These are phyloP conservation scores for Galeopterus variegatus DNA, from an alignment of 2,113 vertebrate genomes.

Conservation along the genomic window DNA sequence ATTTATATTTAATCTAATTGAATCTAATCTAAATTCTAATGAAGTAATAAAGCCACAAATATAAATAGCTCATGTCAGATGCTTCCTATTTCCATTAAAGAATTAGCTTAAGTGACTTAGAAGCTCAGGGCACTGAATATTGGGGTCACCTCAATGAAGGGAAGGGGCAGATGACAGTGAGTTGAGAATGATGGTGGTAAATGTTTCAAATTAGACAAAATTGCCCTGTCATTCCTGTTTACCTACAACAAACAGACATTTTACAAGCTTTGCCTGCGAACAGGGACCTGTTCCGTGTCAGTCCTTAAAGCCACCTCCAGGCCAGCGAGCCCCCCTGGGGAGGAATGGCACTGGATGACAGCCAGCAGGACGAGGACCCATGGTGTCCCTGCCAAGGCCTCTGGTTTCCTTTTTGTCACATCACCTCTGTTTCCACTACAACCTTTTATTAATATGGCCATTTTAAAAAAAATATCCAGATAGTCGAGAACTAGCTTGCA, in stretches of 20 bases:
- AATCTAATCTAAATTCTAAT: slow-evolving; percentile 50
- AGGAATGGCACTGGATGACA: background rate
- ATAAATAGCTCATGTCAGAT: background rate
- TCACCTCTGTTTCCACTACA: background rate
- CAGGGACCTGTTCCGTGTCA: accelerated
- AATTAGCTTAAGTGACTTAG: background rate
- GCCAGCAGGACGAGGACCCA: background rate
- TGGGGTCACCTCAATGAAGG: background rate
- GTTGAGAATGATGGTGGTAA: background rate
- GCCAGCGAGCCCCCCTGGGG: accelerated
- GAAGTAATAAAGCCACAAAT: slow-evolving; percentile 18
- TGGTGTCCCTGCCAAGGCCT: background rate
- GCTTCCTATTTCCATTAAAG: background rate
- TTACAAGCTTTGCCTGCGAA: background rate
- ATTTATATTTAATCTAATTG: slow-evolving; percentile 34
- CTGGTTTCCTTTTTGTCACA: background rate
- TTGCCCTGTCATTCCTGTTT: background rate
- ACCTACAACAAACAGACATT: background rate
- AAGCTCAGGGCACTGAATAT: background rate
- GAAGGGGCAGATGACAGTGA: background rate
- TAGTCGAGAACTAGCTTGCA: background rate
- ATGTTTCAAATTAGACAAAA: background rate
- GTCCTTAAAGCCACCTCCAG: accelerated
- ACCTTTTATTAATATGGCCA: background rate
- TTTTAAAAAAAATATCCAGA: background rate